Percentiles rank a stretch among this genome's conserved stretches.
phyloP scores from a whole-genome alignment of 2,888 invertebrate species.

The Cheilosia pagana region DNA sequence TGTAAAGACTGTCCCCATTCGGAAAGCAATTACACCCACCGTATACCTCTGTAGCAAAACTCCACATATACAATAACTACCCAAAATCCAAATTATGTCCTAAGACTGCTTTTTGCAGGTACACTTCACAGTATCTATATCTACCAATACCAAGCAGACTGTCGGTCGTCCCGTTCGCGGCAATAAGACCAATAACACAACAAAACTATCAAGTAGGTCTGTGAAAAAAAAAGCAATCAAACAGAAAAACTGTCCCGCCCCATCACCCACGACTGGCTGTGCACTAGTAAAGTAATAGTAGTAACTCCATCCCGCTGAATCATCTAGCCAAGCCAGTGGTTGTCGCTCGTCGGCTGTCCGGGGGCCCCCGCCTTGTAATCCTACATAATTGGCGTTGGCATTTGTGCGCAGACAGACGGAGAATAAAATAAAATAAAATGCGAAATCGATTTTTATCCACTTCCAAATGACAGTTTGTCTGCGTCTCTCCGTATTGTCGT shows the following conservation, averaged over 20 bases:
- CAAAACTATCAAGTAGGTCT: constrained; percentile 8
- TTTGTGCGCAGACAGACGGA: constrained; percentile 66
- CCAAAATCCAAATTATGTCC: no score
- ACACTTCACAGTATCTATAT: no score
- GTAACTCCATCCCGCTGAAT: constrained; percentile 45
- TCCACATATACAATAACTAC: no score
- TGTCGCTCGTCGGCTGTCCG: constrained; percentile 23
- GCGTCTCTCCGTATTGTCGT: constrained; percentile 26
- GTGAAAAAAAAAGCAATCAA: constrained; percentile 5
- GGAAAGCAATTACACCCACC: no score
- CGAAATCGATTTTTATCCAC: constrained; percentile 74
- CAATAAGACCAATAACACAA: not conserved
- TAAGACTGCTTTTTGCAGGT: no score
- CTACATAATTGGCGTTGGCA: constrained; percentile 71
- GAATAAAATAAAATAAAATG: constrained; percentile 64
- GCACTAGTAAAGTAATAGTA: constrained; percentile 10
- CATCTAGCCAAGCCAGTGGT: constrained; percentile 22
- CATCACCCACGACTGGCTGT: constrained; percentile 1
- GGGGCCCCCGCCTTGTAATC: constrained; percentile 53
- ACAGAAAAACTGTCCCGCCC: constrained; percentile 2
- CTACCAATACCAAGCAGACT: no score
- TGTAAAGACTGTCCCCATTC: no score
- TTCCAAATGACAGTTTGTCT: constrained; percentile 67
- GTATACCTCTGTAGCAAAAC: no score
- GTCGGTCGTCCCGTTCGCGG: no score